Evolutionary conservation across 64 coral and sea anemone species (phyloP).

Genomic region (Montipora capricornis): DNA sequence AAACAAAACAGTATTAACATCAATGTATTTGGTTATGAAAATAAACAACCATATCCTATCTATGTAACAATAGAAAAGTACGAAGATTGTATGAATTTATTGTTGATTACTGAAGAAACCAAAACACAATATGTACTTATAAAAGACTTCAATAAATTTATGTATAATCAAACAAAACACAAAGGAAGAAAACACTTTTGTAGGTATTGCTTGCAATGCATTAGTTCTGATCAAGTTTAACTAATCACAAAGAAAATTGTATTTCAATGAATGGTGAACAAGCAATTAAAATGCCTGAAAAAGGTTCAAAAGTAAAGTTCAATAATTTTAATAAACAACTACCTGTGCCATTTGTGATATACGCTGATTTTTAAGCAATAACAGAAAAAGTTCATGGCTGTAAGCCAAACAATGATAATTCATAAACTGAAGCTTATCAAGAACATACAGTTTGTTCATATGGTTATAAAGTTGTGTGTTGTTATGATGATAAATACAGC

Average conservation of each 20-base stretch:
- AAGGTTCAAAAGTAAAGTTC: not conserved
- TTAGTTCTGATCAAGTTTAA: not conserved
- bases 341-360: not conserved
- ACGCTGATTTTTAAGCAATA: slow-evolving; percentile 6
- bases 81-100: not conserved
- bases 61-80: slow-evolving; percentile 3
- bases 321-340: not conserved
- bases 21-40: slow-evolving; percentile 5
- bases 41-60: not conserved
- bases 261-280: not conserved
- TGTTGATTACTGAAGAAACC: not conserved
- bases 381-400: slow-evolving; percentile 25
- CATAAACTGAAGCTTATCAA: slow-evolving; percentile 11
- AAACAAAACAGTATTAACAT: not conserved
- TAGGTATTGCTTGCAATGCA: not conserved
- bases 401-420: not conserved
- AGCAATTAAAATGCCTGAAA: slow-evolving; percentile 15
- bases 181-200: slow-evolving; percentile 1
- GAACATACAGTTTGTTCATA: not conserved
- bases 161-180: slow-evolving; percentile 18
- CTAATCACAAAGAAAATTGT: not conserved
- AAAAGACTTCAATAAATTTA: slow-evolving; percentile 9
- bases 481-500: slow-evolving; percentile 13
- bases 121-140: not conserved
- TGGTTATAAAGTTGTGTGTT: slow-evolving; percentile 11